Evolutionary conservation across 2,888 invertebrate genomes (phyloP), one percentile per base, ranked within the genome.

Genomic region (Candidula unifasciata): DNA sequence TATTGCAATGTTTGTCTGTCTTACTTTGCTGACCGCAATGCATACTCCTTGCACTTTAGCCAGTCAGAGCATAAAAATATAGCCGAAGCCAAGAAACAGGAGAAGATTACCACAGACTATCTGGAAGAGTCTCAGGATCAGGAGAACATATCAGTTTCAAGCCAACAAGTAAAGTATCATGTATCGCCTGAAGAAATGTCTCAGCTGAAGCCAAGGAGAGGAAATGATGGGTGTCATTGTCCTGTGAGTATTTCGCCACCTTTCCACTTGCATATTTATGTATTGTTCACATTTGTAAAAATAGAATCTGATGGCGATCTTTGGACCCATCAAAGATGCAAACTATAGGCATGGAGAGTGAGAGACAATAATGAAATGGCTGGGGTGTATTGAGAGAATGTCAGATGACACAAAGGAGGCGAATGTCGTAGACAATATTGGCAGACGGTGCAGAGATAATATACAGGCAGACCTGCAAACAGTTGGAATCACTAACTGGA

Each of bases 1-100:
- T 85, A 73, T 66, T 85, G 85, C 44, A 85, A 83, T 79, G 80
- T 82, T 21, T 85, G 87, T 66, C 74, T 85, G 68, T 79, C 78
- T 77, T 84, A 73, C 24, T 86, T 83, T 30, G 30, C 73, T 0
- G 83, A 86, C 37, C 80, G 85, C 8, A 73, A 54, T 52, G 30
- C 83, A 16, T 86, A 83, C 78, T 83, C 77, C 1, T 37, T 80
- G 18, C 85, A 87, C 64, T 84, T 85, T 54, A 76, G 78, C 33
- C 78, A 81, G 18, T 24, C 82, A 37, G 68, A 77, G 57, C 87
- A 87, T 69, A 85, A 83, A 24, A 69, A 82, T 27, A 77, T 79
- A 24, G 73, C 68, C 16, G 83, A 57, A 30, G 80, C 35, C 13
- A 83, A 81, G n/a, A 60, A 86, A 68, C 78, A 80, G 30, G 77